Percentiles rank a stretch among this genome's conserved stretches.
phyloP scores from a whole-genome alignment of 2,113 vertebrate species.

The Todiramphus chloris region DNA sequence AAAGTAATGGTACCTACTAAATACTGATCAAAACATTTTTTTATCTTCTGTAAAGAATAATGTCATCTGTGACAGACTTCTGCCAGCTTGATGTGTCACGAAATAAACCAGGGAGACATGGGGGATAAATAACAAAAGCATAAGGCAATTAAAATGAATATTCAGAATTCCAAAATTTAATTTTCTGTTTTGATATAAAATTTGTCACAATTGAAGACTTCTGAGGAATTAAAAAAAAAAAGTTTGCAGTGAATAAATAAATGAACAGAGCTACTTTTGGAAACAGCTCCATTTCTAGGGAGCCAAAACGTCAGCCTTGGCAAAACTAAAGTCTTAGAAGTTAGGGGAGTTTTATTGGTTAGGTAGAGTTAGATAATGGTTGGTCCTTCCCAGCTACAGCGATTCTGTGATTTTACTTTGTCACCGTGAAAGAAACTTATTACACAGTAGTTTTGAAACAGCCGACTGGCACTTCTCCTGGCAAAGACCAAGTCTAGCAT shows the following conservation, averaged over 20 bases:
- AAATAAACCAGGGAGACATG: background rate
- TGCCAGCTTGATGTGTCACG: background rate
- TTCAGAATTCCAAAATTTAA: background rate
- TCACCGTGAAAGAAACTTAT: background rate
- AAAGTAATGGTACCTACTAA: background rate
- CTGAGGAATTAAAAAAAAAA: background rate
- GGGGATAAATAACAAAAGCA: background rate
- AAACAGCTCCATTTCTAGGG: background rate
- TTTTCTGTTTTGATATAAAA: background rate
- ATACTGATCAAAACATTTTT: background rate
- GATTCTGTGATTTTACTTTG: background rate
- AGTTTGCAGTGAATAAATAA: background rate
- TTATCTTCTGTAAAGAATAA: background rate
- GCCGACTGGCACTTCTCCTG: background rate
- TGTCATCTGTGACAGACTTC: background rate
- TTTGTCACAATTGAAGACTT: background rate
- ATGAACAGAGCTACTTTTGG: background rate
- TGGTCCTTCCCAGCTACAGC: no score
- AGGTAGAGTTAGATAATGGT: no score
- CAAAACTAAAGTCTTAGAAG: background rate
- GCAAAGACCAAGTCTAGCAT: background rate
- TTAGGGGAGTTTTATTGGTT: no score
- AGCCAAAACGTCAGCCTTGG: background rate
- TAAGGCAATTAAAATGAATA: background rate
- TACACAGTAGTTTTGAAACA: background rate